Base-by-base conservation (phyloP, 2,888 invertebrate species). In the Drosophila mettleri region DNA sequence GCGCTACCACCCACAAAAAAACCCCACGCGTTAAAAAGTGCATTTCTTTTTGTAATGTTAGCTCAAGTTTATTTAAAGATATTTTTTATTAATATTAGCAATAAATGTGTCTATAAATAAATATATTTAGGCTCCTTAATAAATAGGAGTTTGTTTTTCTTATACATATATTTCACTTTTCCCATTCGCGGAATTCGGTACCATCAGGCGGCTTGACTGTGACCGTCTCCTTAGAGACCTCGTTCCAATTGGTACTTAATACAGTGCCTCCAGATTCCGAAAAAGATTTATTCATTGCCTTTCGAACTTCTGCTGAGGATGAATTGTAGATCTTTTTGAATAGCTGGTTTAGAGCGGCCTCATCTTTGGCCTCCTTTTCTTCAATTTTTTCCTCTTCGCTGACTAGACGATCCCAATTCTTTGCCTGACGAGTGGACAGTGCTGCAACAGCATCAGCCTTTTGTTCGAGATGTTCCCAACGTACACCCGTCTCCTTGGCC, bases 231-330 rank as follows among this genome's bases (percentile, higher is more conserved):
- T 95, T 93, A 0, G 94, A 94, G 2, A 99, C 98, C 90, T 99
- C 98, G 24, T 94, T 93, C 99, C 99, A 99, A 91, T 99, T 99
- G 10, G 99, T 99, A 92, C 98, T 99, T 0, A 99, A 93, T 0
- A 99, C 99, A 0, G 99, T 99, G 10, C 99, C 99, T 7, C 97
- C 97, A 0, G 98, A 98, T 92, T 99, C 99, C 90, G 97, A 97
- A 94, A 96, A 99, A 59, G 98, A 99, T 92, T 99, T 99, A 90
- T 98, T 98, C 99, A 99, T 99, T 0, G 99, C 99, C 76, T 95
- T 95, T 78, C 96, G 95, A 0, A 97, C 97, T 92, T 99, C 99
- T 81, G 99, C 99, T 1, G 95, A 95, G 0, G 98, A 98, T 73
- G 96, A 95, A 0, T 95, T 95, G 90, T 99, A 99, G 83, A 99